Conservation (phyloP, 2,113 vertebrate genomes). For the Madoqua kirkii region DNA sequence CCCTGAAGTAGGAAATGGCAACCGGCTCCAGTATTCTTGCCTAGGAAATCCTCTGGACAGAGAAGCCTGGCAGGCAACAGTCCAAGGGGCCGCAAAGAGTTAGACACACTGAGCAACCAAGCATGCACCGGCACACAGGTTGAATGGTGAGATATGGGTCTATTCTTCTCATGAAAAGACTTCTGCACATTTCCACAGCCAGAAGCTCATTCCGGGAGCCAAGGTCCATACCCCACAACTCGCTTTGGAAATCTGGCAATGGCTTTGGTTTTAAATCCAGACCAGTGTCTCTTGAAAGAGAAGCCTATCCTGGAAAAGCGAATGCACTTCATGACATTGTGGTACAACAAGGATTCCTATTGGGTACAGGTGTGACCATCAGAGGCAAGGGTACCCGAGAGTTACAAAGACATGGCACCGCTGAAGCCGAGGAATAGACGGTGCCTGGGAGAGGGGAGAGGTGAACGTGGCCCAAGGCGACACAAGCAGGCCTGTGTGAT, state of each 20-base stretch:
- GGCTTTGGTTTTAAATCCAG: neutral
- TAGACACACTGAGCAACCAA: neutral
- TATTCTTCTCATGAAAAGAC: neutral
- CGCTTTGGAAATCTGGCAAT: neutral
- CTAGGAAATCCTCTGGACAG: neutral
- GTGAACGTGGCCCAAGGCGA: neutral
- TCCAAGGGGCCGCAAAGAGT: neutral
- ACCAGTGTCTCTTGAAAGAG: neutral
- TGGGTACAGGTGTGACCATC: neutral
- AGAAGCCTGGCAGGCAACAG: neutral
- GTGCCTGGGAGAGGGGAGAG: neutral
- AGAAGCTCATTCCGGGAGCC: neutral
- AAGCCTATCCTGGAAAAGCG: neutral
- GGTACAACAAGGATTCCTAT: neutral
- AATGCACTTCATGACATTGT: neutral
- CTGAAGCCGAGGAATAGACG: neutral
- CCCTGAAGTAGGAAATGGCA: neutral
- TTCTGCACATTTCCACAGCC: neutral
- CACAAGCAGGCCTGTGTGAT: neutral
- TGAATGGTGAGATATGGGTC: neutral
- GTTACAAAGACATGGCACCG: neutral
- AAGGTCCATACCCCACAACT: neutral
- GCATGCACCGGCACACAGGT: neutral
- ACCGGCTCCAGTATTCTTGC: neutral
- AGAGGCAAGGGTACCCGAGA: neutral